Evolutionary conservation across 2,888 invertebrate species (phyloP), one percentile per base, ranked within the genome.

Genomic region (Drosophila prolongata): DNA sequence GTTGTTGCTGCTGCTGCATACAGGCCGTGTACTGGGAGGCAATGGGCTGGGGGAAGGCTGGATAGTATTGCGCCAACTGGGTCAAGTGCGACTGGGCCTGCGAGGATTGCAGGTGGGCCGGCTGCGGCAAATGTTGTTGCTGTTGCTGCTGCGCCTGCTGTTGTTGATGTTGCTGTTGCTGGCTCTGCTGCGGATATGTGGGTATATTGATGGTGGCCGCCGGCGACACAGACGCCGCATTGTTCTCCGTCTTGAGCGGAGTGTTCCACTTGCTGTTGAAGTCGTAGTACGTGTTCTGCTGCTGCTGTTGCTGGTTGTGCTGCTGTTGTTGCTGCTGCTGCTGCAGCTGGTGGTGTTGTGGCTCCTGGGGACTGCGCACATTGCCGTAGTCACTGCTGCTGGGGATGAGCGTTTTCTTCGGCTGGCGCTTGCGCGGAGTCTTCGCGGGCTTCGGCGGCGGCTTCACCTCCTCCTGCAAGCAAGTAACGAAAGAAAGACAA

Each of bases 241-340:
- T 90, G 55, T 86, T 90, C 55, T 92, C 92, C 55, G 90, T 90
- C 77, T 92, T 91, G 16, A 90, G 80, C 30, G 95, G 95, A 59
- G 96, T 93, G 91, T 96, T 96, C 96, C 96, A 97, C 79, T 96
- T 93, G 85, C 95, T 96, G 85, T 96, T 96, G 85, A 96, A 96
- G 91, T 97, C 96, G 85, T 96, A 96, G 90, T 96, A 96, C 57
- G 95, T 95, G 74, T 90, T 90, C 35, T 91, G 91, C 24, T 81
- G 85, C 35, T 90, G 81, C 54, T 90, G 89, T 43, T 89, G 90
- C 35, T 91, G 57, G 14, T 53, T 53, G 57, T 59, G 84, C 50
- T 58, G 52, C 42, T 83, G 86, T 38, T 89, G 84, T 35, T 90
- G 91, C 50, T 90, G 89, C 24, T 90, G 90, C 59, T 90, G 89